Conservation (phyloP, 1,140 invertebrate genomes). For the Capitella teleta region DNA sequence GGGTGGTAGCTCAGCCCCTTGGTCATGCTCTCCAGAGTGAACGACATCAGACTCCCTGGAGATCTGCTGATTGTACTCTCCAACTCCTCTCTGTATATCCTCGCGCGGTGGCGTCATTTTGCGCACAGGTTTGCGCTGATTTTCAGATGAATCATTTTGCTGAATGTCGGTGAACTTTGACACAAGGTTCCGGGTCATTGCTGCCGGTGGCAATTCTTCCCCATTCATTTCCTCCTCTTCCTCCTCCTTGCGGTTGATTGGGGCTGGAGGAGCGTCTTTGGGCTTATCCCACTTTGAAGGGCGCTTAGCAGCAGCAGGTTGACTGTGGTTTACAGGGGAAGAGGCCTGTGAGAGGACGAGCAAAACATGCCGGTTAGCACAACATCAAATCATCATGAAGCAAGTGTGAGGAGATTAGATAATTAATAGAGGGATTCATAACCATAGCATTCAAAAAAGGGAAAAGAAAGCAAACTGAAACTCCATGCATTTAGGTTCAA, state of each 20-base stretch:
- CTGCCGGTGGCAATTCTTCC: background rate
- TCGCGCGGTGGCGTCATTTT: constrained; percentile 3
- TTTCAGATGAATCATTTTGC: background rate
- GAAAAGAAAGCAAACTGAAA: too few relatives aligned
- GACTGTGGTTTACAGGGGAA: too few relatives aligned
- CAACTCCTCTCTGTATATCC: background rate
- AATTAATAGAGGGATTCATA: too few relatives aligned
- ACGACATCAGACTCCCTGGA: constrained; percentile 1
- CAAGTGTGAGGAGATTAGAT: too few relatives aligned
- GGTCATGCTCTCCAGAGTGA: background rate
- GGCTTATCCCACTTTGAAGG: constrained; percentile 3
- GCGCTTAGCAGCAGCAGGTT: background rate
- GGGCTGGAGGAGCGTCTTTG: background rate
- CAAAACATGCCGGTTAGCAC: too few relatives aligned
- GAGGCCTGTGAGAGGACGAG: too few relatives aligned
- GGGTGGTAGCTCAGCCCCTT: constrained; percentile 1
- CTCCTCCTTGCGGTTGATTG: background rate
- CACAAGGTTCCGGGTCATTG: background rate
- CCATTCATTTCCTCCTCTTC: background rate
- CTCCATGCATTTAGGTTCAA: too few relatives aligned
- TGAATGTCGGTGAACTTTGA: background rate
- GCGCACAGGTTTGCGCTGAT: constrained; percentile 1
- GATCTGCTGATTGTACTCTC: background rate
- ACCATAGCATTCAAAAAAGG: too few relatives aligned
- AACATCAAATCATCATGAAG: too few relatives aligned